A percentile compares a stretch with the other conserved stretches of the same genome.
Conservation (phyloP, 1,140 invertebrate genomes). For the silkworm (Bombyx mori) region ASM3026992v2 NC_085135.1:10173501-10174000, state of each 20-base stretch:
- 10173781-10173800: slow-evolving; percentile 16
- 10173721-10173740: slow-evolving; percentile 41
- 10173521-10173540: slow-evolving; percentile 43
- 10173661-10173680: slow-evolving; percentile 1
- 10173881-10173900: slow-evolving; percentile 4
- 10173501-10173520: slow-evolving; percentile 16
- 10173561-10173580: slow-evolving; percentile 32
- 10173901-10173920: slow-evolving; percentile 7
- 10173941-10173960: slow-evolving; percentile 20
- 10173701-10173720: slow-evolving; percentile 28
- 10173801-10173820: slow-evolving; percentile 9
- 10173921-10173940: slow-evolving; percentile 13
- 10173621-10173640: slow-evolving; percentile 2
- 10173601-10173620: slow-evolving; percentile 32
- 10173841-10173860: slow-evolving; percentile 2
- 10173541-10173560: slow-evolving; percentile 43
- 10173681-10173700: slow-evolving; percentile 35
- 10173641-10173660: background rate
- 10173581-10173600: slow-evolving; percentile 44
- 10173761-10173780: background rate
- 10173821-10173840: slow-evolving; percentile 15
- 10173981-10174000: too few relatives aligned
- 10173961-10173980: slow-evolving; percentile 30
- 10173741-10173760: slow-evolving; percentile 14
- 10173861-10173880: slow-evolving; percentile 8